Percentiles rank a stretch among this genome's conserved stretches.
These are phyloP conservation scores for Thereva nobilitata DNA, from an alignment of 2,888 invertebrate genomes.

Conservation along the genomic window DNA sequence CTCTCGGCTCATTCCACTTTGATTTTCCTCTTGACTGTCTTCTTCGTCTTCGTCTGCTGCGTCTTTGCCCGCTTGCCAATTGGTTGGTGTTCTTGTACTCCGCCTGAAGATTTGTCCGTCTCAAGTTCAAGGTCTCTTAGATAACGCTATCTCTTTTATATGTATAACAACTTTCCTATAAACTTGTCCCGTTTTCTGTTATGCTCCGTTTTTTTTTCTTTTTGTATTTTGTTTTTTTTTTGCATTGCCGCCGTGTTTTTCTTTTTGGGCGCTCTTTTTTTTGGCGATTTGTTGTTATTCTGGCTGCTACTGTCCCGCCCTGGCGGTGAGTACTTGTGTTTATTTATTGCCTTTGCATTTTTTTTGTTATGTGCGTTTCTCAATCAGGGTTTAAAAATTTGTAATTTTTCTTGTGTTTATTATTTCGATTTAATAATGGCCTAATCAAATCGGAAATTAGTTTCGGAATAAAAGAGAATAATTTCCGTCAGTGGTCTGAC, in stretches of 20 bases:
- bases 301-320: constrained; percentile 11
- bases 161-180: constrained; percentile 34
- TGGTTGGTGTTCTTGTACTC: too few relatives aligned
- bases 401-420: constrained; percentile 1
- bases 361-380: too few relatives aligned
- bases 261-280: constrained; percentile 11
- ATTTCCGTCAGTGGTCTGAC: too few relatives aligned
- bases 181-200: constrained; percentile 40
- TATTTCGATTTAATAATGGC: constrained; percentile 19
- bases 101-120: constrained; percentile 54
- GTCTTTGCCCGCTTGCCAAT: too few relatives aligned
- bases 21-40: too few relatives aligned
- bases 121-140: constrained; percentile 60
- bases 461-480: too few relatives aligned
- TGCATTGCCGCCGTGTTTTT: constrained; percentile 1
- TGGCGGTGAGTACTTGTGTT: constrained; percentile 12
- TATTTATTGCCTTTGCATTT: too few relatives aligned
- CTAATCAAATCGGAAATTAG: too few relatives aligned
- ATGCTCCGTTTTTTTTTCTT: constrained; percentile 29
- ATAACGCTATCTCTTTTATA: constrained; percentile 48
- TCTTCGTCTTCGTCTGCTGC: too few relatives aligned
- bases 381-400: constrained; percentile 4
- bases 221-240: constrained; percentile 18
- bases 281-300: constrained; percentile 1
- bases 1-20: too few relatives aligned